Percentiles rank a stretch among this genome's conserved stretches.
These are phyloP conservation scores for Pipistrellus pipistrellus DNA, from an alignment of 2,797 vertebrate species.

Conservation along the genomic window DNA sequence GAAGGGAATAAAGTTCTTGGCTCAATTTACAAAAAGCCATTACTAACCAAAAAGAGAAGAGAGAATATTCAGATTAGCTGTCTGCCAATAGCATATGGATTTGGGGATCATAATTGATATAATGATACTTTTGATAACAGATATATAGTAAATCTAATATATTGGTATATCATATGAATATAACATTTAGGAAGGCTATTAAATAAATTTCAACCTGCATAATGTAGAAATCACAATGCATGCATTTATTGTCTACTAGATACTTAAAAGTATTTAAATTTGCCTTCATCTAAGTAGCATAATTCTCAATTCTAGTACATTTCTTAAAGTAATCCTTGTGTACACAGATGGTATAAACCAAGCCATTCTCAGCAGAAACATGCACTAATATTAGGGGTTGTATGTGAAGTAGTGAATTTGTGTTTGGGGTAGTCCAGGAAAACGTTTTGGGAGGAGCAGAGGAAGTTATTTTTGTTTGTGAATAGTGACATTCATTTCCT, in stretches of 20 bases:
- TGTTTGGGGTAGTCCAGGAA: background rate
- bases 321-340: background rate
- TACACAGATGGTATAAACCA: background rate
- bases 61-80: background rate
- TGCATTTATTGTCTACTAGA: background rate
- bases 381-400: background rate
- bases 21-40: slow-evolving; percentile 15
- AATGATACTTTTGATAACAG: background rate
- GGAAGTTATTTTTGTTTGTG: background rate
- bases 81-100: background rate
- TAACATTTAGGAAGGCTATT: background rate
- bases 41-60: slow-evolving; percentile 13
- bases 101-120: background rate
- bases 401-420: background rate
- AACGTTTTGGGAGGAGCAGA: rapidly evolving
- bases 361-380: background rate
- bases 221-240: background rate
- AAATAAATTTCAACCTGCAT: slow-evolving; percentile 1
- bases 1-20: slow-evolving; percentile 53
- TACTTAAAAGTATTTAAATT: background rate
- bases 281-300: slow-evolving; percentile 6
- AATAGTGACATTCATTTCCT: background rate
- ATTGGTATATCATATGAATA: background rate
- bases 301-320: background rate
- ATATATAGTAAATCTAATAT: background rate